phyloP scores from a whole-genome alignment of 2,113 vertebrate species.

The Camelus bactrianus region DNA sequence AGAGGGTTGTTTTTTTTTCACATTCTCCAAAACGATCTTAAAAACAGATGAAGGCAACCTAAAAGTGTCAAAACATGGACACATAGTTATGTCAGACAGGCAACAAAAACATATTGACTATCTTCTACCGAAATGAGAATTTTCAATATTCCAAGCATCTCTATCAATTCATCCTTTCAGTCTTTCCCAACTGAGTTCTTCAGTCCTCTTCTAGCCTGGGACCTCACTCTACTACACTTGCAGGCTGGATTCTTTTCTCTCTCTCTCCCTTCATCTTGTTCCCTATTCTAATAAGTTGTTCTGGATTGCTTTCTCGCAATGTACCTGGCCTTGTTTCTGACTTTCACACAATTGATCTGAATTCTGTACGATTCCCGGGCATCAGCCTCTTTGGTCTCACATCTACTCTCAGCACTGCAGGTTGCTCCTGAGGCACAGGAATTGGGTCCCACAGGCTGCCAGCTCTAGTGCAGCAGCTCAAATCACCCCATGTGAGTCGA shows the following conservation, averaged over 20 bases:
- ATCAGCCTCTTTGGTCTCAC: constrained; percentile 31
- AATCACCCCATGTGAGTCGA: constrained; percentile 72
- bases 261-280: not conserved
- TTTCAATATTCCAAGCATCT: not conserved
- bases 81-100: not conserved
- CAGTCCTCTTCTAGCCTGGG: not conserved
- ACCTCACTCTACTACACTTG: not conserved
- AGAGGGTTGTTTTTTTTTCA: not conserved
- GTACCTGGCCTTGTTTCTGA: constrained; percentile 12
- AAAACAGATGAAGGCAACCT: constrained; percentile 32
- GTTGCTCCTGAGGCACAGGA: constrained; percentile 70
- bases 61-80: not conserved
- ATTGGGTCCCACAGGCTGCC: constrained; percentile 51
- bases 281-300: constrained; percentile 36
- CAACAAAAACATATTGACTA: not conserved
- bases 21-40: constrained; percentile 53
- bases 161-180: not conserved
- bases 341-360: constrained; percentile 47
- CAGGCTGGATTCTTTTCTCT: not conserved
- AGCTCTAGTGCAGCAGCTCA: constrained; percentile 76
- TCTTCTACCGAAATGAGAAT: constrained; percentile 24
- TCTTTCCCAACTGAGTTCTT: not conserved
- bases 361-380: not conserved
- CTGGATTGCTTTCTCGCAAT: constrained; percentile 52
- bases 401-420: constrained; percentile 57